Evolutionary conservation across 2,797 vertebrate genomes (phyloP).

Genomic region (Argentina silus): DNA sequence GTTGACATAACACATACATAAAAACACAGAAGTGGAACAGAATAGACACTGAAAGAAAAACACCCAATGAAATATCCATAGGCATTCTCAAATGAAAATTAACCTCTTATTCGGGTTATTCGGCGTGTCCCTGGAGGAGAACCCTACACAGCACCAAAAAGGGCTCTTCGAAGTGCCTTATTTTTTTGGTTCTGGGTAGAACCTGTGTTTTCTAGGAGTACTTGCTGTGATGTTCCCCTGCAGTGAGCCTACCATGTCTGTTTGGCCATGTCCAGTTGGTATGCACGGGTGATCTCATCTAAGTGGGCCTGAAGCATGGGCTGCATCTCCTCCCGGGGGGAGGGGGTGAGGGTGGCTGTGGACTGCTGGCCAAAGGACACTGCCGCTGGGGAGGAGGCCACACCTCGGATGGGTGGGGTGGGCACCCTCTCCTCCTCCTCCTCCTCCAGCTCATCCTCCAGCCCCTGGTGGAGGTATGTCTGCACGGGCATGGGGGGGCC

Average conservation of each 20-base stretch:
- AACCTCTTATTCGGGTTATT: too few species aligned
- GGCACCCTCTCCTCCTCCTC: slow-evolving; percentile 97
- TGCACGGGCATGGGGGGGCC: slow-evolving; percentile 94
- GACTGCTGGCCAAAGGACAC: slow-evolving; percentile 98
- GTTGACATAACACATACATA: slow-evolving; percentile 48
- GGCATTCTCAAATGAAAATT: slow-evolving; percentile 21
- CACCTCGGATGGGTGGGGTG: slow-evolving; percentile 93
- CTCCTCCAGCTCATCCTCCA: slow-evolving; percentile 98
- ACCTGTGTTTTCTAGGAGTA: neutral
- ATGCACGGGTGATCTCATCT: slow-evolving; percentile 94
- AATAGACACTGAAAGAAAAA: slow-evolving; percentile 47
- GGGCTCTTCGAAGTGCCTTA: neutral
- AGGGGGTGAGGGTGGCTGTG: slow-evolving; percentile 96
- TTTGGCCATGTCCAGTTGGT: slow-evolving; percentile 97
- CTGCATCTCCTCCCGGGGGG: slow-evolving; percentile 96
- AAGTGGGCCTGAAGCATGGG: slow-evolving; percentile 97
- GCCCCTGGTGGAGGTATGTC: slow-evolving; percentile 96
- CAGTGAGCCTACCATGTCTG: slow-evolving; percentile 85
- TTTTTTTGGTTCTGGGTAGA: too few species aligned
- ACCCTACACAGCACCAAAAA: too few species aligned
- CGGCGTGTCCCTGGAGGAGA: too few species aligned
- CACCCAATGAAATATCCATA: slow-evolving; percentile 28
- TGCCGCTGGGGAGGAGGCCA: slow-evolving; percentile 95
- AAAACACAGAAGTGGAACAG: slow-evolving; percentile 26
- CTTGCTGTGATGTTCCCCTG: neutral